A percentile compares a stretch with the other conserved stretches of the same genome.
These are phyloP conservation scores for Urocyon cinereoargenteus DNA, from an alignment of 2,797 vertebrate genomes.

Conservation along the genomic window DNA sequence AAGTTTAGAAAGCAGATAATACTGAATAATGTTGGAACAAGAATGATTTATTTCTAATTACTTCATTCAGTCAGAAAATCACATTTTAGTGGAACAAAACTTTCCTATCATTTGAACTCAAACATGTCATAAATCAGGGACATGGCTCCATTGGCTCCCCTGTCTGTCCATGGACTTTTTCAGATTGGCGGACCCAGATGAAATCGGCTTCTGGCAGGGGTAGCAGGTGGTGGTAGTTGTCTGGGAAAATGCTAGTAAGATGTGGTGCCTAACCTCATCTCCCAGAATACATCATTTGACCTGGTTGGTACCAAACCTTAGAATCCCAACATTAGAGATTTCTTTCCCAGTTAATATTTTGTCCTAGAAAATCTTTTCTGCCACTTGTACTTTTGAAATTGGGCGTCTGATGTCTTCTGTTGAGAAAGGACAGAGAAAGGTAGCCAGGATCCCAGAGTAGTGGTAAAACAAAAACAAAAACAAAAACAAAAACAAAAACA, in stretches of 20 bases:
- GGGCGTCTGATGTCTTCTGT: not conserved
- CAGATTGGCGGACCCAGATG: not conserved
- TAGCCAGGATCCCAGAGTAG: not conserved
- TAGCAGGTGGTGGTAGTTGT: not conserved
- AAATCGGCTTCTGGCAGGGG: not conserved
- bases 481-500: not conserved
- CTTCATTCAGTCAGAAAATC: not conserved
- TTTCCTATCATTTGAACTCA: not conserved
- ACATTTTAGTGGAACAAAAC: slow-evolving; percentile 7
- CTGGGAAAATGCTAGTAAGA: not conserved
- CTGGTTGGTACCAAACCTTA: not conserved
- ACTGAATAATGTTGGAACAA: not conserved
- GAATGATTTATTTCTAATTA: slow-evolving; percentile 48
- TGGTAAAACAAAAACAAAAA: not conserved
- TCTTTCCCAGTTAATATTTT: not conserved
- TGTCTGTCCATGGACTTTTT: not conserved
- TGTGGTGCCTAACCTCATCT: not conserved
- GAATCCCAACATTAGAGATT: not conserved
- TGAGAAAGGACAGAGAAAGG: not conserved
- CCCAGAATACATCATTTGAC: not conserved
- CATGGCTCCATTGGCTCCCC: not conserved
- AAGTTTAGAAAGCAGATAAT: slow-evolving; percentile 13
- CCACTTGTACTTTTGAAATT: not conserved
- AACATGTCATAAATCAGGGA: not conserved
- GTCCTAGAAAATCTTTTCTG: not conserved